Conservation (phyloP, 2,113 vertebrate species). For the Rhipidura dahli region DNA sequence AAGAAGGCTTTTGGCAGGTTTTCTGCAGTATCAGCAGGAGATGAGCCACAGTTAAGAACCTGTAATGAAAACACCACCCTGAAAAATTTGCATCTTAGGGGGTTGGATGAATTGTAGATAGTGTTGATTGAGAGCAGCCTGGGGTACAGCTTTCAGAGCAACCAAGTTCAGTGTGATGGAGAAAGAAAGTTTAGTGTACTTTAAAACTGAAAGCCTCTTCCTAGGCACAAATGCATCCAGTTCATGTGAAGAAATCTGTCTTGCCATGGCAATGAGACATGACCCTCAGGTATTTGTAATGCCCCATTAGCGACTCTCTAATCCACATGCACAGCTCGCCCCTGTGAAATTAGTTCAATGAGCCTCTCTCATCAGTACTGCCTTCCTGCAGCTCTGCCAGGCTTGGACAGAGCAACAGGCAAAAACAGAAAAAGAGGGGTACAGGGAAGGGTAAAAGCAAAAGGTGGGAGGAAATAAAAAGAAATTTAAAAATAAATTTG, state of each 20-base stretch:
- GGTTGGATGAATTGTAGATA: not conserved
- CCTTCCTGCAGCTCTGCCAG: not conserved
- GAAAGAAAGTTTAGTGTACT: not conserved
- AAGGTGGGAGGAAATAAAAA: not conserved
- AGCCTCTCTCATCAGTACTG: not conserved
- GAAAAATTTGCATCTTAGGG: not conserved
- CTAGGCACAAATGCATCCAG: not conserved
- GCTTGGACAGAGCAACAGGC: not conserved
- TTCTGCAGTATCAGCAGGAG: not conserved
- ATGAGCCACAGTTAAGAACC: constrained; percentile 27
- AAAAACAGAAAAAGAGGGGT: not conserved
- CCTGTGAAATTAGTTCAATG: not conserved
- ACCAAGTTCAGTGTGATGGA: not conserved
- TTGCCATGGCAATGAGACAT: not conserved
- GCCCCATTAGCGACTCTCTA: not conserved
- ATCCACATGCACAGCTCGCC: not conserved
- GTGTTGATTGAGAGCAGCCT: not conserved
- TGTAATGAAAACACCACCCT: not conserved
- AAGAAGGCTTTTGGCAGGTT: constrained; percentile 15
- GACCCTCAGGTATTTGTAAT: not conserved
- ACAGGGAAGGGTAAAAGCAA: not conserved
- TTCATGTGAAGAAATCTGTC: not conserved
- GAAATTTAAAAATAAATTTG: not conserved
- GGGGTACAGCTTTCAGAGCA: not conserved
- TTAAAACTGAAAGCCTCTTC: not conserved